These are phyloP conservation scores for Pagetopsis macropterus DNA, from an alignment of 2,797 vertebrate species.

Conservation along the genomic window DNA sequence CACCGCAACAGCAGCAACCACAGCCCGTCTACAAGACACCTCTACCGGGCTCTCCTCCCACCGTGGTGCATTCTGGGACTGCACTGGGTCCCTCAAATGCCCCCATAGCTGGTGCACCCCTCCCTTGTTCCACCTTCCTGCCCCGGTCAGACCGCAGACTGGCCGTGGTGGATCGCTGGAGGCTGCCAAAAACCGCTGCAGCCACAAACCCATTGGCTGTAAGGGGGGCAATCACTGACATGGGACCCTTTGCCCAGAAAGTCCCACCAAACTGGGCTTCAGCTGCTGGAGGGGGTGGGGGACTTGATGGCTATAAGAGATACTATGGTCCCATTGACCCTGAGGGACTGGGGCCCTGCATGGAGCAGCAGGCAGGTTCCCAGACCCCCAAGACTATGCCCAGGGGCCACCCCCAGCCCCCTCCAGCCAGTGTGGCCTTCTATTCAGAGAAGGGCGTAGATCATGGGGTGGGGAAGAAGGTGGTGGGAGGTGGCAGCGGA, in stretches of 20 bases:
- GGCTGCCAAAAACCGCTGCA: conserved; percentile 83
- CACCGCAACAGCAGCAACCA: conserved; percentile 79
- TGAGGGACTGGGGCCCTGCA: conserved; percentile 89
- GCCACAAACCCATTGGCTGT: conserved; percentile 81
- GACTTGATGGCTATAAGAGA: conserved; percentile 92
- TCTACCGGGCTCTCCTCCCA: conserved; percentile 84
- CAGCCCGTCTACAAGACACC: conserved; percentile 87
- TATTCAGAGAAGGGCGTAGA: conserved; percentile 86
- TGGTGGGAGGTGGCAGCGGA: conserved; percentile 84
- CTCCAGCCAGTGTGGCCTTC: conserved; percentile 84
- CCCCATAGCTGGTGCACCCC: conserved; percentile 85
- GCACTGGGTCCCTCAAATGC: conserved; percentile 85
- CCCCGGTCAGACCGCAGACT: conserved; percentile 87
- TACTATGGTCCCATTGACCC: conserved; percentile 96
- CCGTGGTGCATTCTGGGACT: conserved; percentile 82
- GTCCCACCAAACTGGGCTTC: conserved; percentile 83
- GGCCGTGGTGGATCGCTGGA: conserved; percentile 91
- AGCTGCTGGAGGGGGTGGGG: conserved; percentile 79
- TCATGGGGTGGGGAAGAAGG: conserved; percentile 87
- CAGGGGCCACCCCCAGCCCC: conserved; percentile 84
- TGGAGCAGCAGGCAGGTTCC: conserved; percentile 86
- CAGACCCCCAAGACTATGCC: conserved; percentile 88
- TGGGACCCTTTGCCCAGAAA: conserved; percentile 84
- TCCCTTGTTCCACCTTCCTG: conserved; percentile 88
- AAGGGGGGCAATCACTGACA: conserved; percentile 77